Conservation (phyloP, 35 echinoderm and acorn worm species). For the Anneissia japonica region DNA sequence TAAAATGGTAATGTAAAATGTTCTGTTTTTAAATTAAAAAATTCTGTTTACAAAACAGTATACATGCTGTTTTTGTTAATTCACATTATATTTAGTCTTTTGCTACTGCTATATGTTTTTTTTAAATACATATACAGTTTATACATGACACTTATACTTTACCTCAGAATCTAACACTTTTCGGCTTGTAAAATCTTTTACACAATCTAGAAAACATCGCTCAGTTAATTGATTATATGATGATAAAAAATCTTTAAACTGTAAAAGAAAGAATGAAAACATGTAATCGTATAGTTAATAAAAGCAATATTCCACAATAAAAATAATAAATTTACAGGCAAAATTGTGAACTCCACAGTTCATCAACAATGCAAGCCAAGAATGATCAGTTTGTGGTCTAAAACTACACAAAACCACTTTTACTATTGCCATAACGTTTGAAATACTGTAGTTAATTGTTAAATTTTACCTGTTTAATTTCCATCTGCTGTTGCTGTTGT, state of each 20-base stretch:
- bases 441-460: too few relatives aligned
- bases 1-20: not conserved
- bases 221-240: conserved; percentile 92
- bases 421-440: too few relatives aligned
- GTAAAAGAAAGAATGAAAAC: not conserved
- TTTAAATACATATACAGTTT: not conserved
- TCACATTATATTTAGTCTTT: not conserved
- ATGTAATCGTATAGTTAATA: not conserved
- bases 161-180: conserved; percentile 84
- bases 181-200: conserved; percentile 77
- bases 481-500: conserved; percentile 15
- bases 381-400: too few relatives aligned
- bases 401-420: too few relatives aligned
- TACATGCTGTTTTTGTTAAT: not conserved
- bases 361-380: too few relatives aligned
- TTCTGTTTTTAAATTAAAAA: not conserved
- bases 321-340: too few relatives aligned
- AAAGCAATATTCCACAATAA: too few relatives aligned
- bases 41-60: not conserved
- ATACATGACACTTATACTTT: not conserved
- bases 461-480: conserved; percentile 16
- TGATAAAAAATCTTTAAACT: conserved; percentile 68
- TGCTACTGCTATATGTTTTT: not conserved
- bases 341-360: too few relatives aligned
- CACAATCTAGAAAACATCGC: conserved; percentile 78